Evolutionary conservation across 2,113 vertebrate species (phyloP).

Genomic region (Corythoichthys intestinalis): DNA sequence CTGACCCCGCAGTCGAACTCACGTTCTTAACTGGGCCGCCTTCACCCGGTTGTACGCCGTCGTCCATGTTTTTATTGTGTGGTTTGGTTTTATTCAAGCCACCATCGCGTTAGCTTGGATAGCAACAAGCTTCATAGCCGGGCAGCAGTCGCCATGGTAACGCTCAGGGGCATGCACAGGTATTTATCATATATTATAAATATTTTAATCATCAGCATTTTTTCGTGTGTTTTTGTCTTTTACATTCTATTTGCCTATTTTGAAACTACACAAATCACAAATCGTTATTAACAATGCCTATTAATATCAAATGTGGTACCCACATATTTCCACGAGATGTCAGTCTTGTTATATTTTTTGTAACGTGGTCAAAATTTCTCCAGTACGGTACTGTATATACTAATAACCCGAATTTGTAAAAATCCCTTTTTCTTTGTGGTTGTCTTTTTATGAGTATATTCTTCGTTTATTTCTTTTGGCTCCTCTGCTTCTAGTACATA

Average conservation of each 20-base stretch:
- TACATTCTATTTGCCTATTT: neutral
- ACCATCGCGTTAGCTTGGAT: constrained; percentile 49
- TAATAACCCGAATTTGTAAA: too few species aligned
- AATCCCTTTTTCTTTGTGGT: too few species aligned
- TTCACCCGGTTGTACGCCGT: constrained; percentile 68
- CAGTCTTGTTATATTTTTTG: constrained; percentile 37
- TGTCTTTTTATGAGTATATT: too few species aligned
- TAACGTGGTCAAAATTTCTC: too few species aligned
- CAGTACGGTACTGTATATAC: too few species aligned
- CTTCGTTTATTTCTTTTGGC: too few species aligned
- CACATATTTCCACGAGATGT: constrained; percentile 33
- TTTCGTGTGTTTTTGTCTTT: neutral
- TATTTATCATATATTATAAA: too few species aligned
- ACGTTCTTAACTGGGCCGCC: constrained; percentile 57
- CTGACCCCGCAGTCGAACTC: constrained; percentile 26
- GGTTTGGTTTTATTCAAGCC: neutral
- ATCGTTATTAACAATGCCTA: neutral
- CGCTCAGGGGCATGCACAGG: constrained; percentile 10
- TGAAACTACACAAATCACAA: neutral
- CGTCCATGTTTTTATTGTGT: constrained; percentile 72
- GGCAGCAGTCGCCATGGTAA: constrained; percentile 66
- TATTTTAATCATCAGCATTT: too few species aligned
- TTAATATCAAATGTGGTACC: neutral
- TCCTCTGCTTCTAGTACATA: too few species aligned
- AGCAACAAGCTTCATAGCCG: constrained; percentile 51